Evolutionary conservation across 2,113 vertebrate species (phyloP).

Genomic region (Ammodytes dubius): DNA sequence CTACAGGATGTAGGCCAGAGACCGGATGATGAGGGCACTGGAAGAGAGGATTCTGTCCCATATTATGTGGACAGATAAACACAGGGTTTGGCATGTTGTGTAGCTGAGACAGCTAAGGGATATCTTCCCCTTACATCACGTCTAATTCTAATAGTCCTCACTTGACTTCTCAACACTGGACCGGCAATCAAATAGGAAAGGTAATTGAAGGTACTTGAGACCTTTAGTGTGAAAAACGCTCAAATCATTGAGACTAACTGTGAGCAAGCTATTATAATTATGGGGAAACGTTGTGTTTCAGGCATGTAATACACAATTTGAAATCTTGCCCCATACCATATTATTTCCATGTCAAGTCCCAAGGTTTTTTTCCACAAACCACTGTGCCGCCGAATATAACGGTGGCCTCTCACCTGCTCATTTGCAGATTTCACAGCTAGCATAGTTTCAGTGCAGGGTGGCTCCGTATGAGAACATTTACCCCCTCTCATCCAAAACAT

Average conservation of each 20-base stretch:
- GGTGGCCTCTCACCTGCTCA: slow-evolving; percentile 43
- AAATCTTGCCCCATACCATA: slow-evolving; percentile 21
- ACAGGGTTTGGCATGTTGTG: slow-evolving; percentile 15
- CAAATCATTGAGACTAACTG: slow-evolving; percentile 22
- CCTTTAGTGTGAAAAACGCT: slow-evolving; percentile 40
- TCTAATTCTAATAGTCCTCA: slow-evolving; percentile 19
- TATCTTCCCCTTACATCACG: background rate
- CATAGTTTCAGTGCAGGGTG: slow-evolving; percentile 46
- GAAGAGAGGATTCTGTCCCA: slow-evolving; percentile 40
- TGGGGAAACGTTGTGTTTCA: slow-evolving; percentile 17
- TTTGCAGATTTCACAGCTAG: slow-evolving; percentile 37
- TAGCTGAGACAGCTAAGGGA: slow-evolving; percentile 7
- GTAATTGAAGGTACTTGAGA: slow-evolving; percentile 31
- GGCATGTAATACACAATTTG: slow-evolving; percentile 26
- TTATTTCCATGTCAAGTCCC: slow-evolving; percentile 41
- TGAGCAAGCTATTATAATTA: slow-evolving; percentile 32
- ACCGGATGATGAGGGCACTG: slow-evolving; percentile 53
- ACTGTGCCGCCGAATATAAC: slow-evolving; percentile 33
- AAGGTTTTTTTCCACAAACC: slow-evolving; percentile 31
- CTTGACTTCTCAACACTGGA: slow-evolving; percentile 29
- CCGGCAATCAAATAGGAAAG: slow-evolving; percentile 25
- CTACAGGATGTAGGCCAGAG: slow-evolving; percentile 68
- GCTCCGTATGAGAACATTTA: slow-evolving; percentile 25
- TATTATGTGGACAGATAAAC: slow-evolving; percentile 47
- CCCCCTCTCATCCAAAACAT: slow-evolving; percentile 53